These are phyloP conservation scores for Trichechus manatus DNA, from an alignment of 2,113 vertebrate species.

Conservation along the genomic window DNA sequence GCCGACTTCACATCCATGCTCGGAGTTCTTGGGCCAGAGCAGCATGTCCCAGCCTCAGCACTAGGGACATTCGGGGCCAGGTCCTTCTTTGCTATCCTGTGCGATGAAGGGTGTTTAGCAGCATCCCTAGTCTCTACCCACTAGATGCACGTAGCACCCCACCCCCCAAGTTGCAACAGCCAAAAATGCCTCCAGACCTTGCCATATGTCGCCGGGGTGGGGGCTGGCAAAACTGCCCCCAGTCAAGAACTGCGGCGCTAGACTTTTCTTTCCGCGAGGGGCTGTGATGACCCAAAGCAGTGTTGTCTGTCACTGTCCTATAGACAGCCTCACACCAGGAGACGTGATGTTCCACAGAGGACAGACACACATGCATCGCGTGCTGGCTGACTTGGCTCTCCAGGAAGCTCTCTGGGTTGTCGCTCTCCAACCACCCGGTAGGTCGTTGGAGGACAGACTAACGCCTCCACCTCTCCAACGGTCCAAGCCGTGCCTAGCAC, in stretches of 20 bases:
- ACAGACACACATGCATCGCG: accelerated
- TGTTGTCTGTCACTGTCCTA: too few relatives aligned
- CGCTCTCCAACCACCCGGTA: background rate
- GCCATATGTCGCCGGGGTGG: too few relatives aligned
- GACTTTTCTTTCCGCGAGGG: background rate
- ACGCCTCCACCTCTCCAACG: background rate
- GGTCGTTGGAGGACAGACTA: background rate
- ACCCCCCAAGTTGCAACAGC: too few relatives aligned
- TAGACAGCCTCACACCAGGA: too few relatives aligned
- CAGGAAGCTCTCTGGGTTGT: background rate
- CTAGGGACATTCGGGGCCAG: accelerated
- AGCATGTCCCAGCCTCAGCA: accelerated
- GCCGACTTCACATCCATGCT: background rate
- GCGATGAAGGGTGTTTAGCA: too few relatives aligned
- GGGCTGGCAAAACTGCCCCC: too few relatives aligned
- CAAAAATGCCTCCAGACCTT: too few relatives aligned
- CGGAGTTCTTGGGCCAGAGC: background rate
- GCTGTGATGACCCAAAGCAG: background rate
- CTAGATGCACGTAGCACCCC: too few relatives aligned
- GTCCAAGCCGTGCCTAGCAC: background rate
- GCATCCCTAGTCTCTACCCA: too few relatives aligned
- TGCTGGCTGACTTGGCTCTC: background rate
- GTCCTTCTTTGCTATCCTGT: too few relatives aligned
- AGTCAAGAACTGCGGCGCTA: background rate
- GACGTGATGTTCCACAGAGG: accelerated